These are phyloP conservation scores for Chorisops tibialis DNA, from an alignment of 2,888 invertebrate species.

Conservation along the genomic window DNA sequence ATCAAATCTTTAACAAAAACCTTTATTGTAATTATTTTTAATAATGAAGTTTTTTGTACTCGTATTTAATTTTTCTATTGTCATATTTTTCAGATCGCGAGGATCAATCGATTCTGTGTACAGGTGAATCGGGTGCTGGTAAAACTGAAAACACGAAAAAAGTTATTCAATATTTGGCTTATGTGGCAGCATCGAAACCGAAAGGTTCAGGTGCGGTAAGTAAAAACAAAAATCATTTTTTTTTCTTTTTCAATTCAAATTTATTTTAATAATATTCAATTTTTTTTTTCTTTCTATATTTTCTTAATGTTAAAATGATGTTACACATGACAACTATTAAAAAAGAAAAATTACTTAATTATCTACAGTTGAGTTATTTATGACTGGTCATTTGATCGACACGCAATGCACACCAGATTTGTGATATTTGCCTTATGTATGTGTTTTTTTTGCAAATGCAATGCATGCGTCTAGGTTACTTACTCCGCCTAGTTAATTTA, in stretches of 20 bases:
- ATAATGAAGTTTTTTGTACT: background rate
- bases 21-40: background rate
- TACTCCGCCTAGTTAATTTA: no score
- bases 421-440: constrained; percentile 13
- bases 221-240: constrained; percentile 30
- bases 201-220: constrained; percentile 86
- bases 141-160: constrained; percentile 99
- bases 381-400: constrained; percentile 23
- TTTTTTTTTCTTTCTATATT: background rate
- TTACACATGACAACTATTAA: constrained; percentile 7
- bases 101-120: constrained; percentile 98
- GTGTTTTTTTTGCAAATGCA: constrained; percentile 20
- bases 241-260: background rate
- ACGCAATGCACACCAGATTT: constrained; percentile 22
- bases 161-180: constrained; percentile 99
- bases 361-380: constrained; percentile 23
- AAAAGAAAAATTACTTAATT: constrained; percentile 23
- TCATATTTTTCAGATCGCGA: constrained; percentile 78
- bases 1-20: no score
- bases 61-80: background rate
- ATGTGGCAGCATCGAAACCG: constrained; percentile 97
- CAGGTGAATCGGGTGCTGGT: constrained; percentile 99
- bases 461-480: no score
- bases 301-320: constrained; percentile 5
- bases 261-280: background rate